phyloP scores from a whole-genome alignment of 2,888 invertebrate species.

The Zygogramma bicolorata region DNA sequence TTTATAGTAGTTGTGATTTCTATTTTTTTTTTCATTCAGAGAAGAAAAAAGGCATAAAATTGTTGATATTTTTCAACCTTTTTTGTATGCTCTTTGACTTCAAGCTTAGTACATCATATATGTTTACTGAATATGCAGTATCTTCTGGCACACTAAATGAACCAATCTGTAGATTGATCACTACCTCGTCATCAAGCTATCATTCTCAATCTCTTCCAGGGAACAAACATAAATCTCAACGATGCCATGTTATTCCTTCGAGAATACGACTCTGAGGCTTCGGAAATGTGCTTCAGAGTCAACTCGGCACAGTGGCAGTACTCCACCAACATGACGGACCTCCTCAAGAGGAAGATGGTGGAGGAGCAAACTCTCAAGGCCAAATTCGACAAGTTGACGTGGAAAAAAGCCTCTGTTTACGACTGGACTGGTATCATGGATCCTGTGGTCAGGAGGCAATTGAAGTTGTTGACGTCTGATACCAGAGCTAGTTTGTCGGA shows the following conservation, averaged over 20 bases:
- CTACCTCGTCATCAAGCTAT: too few species aligned
- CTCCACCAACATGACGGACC: constrained; percentile 81
- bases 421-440: constrained; percentile 79
- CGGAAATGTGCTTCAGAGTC: constrained; percentile 79
- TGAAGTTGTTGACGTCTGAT: constrained; percentile 77
- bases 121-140: too few species aligned
- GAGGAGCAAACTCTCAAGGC: constrained; percentile 78
- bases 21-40: too few species aligned
- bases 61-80: too few species aligned
- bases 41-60: too few species aligned
- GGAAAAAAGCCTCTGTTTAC: constrained; percentile 78
- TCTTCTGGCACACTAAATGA: too few species aligned
- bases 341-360: constrained; percentile 77
- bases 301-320: constrained; percentile 81
- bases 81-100: too few species aligned
- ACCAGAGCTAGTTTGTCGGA: constrained; percentile 82
- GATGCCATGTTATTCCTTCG: constrained; percentile 79
- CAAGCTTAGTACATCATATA: too few species aligned
- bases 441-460: constrained; percentile 75
- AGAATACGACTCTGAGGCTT: constrained; percentile 80
- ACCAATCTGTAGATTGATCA: too few species aligned
- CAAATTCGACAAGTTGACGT: constrained; percentile 82
- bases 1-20: too few species aligned
- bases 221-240: constrained; percentile 74
- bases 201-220: constrained; percentile 68